phyloP scores from a whole-genome alignment of 2,113 vertebrate species.

The Gorsachius goisagi region DNA sequence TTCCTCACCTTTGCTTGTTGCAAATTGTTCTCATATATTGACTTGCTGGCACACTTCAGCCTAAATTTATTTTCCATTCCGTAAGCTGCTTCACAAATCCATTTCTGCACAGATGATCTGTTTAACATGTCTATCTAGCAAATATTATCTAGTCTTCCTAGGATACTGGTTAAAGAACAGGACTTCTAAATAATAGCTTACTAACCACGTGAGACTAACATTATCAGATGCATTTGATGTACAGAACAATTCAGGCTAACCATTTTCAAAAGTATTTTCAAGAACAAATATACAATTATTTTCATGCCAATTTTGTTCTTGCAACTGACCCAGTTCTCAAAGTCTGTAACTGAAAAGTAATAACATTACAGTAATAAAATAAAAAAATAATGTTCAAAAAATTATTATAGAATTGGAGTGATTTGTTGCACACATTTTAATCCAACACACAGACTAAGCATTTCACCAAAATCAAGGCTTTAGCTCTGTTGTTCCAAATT shows the following conservation, averaged over 20 bases:
- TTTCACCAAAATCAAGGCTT: slow-evolving; percentile 65
- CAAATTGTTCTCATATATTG: slow-evolving; percentile 50
- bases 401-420: slow-evolving; percentile 52
- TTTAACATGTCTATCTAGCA: slow-evolving; percentile 20
- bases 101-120: slow-evolving; percentile 10
- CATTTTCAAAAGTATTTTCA: slow-evolving; percentile 31
- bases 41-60: slow-evolving; percentile 23
- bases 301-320: slow-evolving; percentile 46
- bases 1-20: slow-evolving; percentile 45
- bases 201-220: slow-evolving; percentile 1
- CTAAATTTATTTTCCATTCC: slow-evolving; percentile 55
- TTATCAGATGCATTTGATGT: neutral
- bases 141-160: slow-evolving; percentile 22
- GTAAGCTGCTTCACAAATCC: slow-evolving; percentile 36
- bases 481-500: slow-evolving; percentile 75
- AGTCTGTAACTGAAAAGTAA: slow-evolving; percentile 50
- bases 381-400: slow-evolving; percentile 57
- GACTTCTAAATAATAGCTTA: neutral
- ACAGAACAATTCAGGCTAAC: slow-evolving; percentile 7
- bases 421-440: slow-evolving; percentile 63
- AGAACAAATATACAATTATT: slow-evolving; percentile 53
- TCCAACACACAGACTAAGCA: slow-evolving; percentile 67
- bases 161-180: slow-evolving; percentile 20
- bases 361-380: slow-evolving; percentile 52
- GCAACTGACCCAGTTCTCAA: slow-evolving; percentile 59